Evolutionary conservation across 1,140 invertebrate genomes (phyloP), one percentile per base, ranked within the genome.

Genomic region (Drosophila pachea): DNA sequence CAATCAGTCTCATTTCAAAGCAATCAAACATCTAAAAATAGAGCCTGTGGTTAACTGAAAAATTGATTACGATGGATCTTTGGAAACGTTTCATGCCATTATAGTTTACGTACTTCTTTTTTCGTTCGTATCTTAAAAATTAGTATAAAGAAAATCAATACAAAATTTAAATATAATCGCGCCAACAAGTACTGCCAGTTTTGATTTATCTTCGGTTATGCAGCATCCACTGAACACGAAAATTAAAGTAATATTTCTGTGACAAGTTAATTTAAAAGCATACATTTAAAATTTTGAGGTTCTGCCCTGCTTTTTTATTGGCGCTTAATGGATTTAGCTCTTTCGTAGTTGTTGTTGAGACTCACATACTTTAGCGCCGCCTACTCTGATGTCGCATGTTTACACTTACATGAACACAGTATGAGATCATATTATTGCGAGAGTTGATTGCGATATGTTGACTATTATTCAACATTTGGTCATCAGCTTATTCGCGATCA

Each of bases 51-150:
- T 60, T 14, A 32, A 69, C 69, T 74, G 64, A 53, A 72, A 62
- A 68, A 78, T 78, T 73, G 78, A 78, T 82, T 78, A 86, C 76
- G 83, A 76, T 87, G 83, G 84, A 87, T 87, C 83, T 87, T 87
- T 87, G 83, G 83, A 87, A 84, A 79, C 83, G 84, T 86, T 86
- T 82, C 82, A 76, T 75, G 74, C 66, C 75, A 70, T 64, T 54
- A 52, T 55, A 29, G 35, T 64, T 32, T 62, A 48, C 59, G 45
- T 59, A 64, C 55, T 48, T 77, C 65, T n/a, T 62, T 48, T 67
- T 45, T 59, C 64, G 60, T 48, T 82, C 29, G 45, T 14, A 14
- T 59, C 63, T 65, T 29, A 47, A 50, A 50, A 48, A 22, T 22
- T 22, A 22, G 22, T 78, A 84, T 83, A 75, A 78, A 78, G 48